Conservation (phyloP, 2,888 invertebrate genomes). For the Liodrosophila aerea region DNA sequence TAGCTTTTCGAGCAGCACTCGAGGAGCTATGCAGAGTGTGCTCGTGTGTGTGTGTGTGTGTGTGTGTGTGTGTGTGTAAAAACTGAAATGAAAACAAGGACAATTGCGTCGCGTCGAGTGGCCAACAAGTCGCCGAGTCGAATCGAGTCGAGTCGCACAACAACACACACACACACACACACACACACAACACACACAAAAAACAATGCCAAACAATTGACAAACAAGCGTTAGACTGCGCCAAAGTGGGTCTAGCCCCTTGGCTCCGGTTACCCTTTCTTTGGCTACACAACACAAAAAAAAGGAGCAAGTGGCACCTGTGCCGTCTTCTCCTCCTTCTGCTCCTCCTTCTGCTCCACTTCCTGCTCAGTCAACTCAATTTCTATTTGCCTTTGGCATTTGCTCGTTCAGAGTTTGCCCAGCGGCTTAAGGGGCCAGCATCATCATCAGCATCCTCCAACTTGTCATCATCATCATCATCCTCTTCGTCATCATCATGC, state of each 20-base stretch:
- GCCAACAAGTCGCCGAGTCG: constrained; percentile 53
- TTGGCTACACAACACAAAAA: background rate
- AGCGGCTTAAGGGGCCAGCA: constrained; percentile 38
- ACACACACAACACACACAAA: too few species aligned
- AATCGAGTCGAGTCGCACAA: constrained; percentile 30
- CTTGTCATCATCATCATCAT: background rate
- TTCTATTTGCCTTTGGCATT: constrained; percentile 65
- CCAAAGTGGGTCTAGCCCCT: constrained; percentile 28
- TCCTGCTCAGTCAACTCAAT: constrained; percentile 18
- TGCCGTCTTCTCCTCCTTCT: constrained; percentile 14
- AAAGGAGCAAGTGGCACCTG: constrained; percentile 47
- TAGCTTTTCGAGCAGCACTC: constrained; percentile 67
- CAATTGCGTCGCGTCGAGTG: constrained; percentile 67
- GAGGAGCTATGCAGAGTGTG: constrained; percentile 42
- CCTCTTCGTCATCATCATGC: background rate
- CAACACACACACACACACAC: too few species aligned
- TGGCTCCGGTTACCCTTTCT: background rate
- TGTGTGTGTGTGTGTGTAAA: constrained; percentile 12
- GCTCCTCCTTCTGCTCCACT: background rate
- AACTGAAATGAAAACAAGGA: constrained; percentile 60
- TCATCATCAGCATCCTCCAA: constrained; percentile 19
- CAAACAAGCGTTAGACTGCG: constrained; percentile 26
- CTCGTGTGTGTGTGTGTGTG: constrained; percentile 4
- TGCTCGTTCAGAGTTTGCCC: constrained; percentile 48
- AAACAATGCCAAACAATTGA: constrained; percentile 66